Evolutionary conservation across 2,113 vertebrate species (phyloP), one percentile per base, ranked within the genome.

Genomic region (Anhinga anhinga): DNA sequence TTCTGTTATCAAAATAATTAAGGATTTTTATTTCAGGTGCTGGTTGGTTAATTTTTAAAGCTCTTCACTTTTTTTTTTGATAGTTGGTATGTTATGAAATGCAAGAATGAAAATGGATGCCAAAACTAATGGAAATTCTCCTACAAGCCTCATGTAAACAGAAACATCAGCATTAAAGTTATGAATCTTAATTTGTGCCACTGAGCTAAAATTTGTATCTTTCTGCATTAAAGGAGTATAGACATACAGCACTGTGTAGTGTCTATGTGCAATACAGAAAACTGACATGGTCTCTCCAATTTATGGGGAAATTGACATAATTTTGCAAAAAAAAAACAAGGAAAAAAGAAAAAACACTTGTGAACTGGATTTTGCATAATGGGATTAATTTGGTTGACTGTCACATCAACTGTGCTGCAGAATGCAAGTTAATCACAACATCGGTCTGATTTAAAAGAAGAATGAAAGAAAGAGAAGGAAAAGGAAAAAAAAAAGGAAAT

Each of bases 331-430:
- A 91, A 85, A 90, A 72, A 56, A 82, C 56, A 86, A 81, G 42
- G 20, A 83, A 92, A 94, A 92, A 98, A 95, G 95, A 94, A 96
- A 98, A 98, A 97, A 96, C 98, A 97, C 98, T 98, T 98, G 98
- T 98, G 98, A 98, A 98, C 98, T 97, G 97, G 98, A 97, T 98
- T 98, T 98, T 98, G 98, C 98, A 98, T 98, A 98, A 98, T 98
- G 98, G 98, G 98, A 98, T 98, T 98, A 98, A 98, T 98, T 98
- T 98, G 98, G 98, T 98, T 97, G 98, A 98, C 98, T 98, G 98
- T 98, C 98, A 98, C 91, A 97, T 97, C 98, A 97, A 97, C 97
- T 97, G 59, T 85, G 93, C 97, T 96, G 97, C 92, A 94, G 96
- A 98, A 98, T 97, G 98, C 97, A 98, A 98, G 98, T 97, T 98